Evolutionary conservation across 2,113 vertebrate genomes (phyloP).

Genomic region (Tetrao urogallus): DNA sequence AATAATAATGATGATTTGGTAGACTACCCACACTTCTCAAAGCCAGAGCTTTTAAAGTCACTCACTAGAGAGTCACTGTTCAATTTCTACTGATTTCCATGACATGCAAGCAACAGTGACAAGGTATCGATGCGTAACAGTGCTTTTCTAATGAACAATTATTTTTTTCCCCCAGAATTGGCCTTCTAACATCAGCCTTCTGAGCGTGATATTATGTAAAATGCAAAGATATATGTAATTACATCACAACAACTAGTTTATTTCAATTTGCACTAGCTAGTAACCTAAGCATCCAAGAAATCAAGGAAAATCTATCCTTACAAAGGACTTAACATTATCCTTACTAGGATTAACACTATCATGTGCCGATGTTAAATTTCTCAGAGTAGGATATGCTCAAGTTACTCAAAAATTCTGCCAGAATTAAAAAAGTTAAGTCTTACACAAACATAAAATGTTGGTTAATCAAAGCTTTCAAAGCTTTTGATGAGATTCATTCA

Average conservation of each 20-base stretch:
- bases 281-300: not conserved
- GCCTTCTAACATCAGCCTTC: not conserved
- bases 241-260: not conserved
- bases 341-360: not conserved
- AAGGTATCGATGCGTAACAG: not conserved
- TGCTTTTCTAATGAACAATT: not conserved
- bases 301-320: not conserved
- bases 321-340: not conserved
- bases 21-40: slow-evolving; percentile 12
- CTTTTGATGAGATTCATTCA: not conserved
- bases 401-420: not conserved
- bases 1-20: not conserved
- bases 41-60: not conserved
- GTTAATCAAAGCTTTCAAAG: not conserved
- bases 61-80: not conserved
- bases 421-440: not conserved
- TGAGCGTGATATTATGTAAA: not conserved
- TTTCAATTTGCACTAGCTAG: not conserved
- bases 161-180: not conserved
- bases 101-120: not conserved
- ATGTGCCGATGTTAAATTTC: not conserved
- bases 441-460: not conserved
- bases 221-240: not conserved
- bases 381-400: not conserved
- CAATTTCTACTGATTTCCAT: not conserved